Percentiles rank a stretch among this genome's conserved stretches.
Conservation (phyloP, 1,140 invertebrate genomes). For the Riptortus pedestris region DNA sequence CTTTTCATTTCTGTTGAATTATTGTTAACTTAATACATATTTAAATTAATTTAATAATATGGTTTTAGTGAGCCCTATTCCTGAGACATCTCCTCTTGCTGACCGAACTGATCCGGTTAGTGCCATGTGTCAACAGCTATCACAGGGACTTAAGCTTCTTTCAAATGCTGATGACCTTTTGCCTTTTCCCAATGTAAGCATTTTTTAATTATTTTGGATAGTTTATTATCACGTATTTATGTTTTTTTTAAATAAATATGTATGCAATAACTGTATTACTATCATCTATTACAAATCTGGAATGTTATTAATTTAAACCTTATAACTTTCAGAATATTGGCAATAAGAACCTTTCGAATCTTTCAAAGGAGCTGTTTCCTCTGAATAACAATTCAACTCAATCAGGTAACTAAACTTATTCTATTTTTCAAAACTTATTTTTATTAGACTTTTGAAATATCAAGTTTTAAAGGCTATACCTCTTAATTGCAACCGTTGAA, state of each 20-base stretch:
- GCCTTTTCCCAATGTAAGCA: constrained; percentile 8
- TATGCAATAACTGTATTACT: background rate
- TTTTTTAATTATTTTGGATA: background rate
- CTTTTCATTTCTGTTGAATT: too few species aligned
- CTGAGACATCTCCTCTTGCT: constrained; percentile 59
- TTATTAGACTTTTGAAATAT: too few species aligned
- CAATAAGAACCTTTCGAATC: constrained; percentile 1
- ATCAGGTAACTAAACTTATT: background rate
- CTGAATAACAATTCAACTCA: constrained; percentile 9
- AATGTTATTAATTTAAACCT: background rate
- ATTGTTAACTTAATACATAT: too few species aligned
- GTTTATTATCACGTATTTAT: constrained; percentile 34
- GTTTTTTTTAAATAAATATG: constrained; percentile 6
- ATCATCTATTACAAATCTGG: background rate
- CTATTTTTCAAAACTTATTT: background rate
- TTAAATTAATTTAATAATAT: too few species aligned
- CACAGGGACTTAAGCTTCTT: constrained; percentile 67
- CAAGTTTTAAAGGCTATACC: too few species aligned
- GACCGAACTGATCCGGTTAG: constrained; percentile 63
- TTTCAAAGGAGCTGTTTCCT: constrained; percentile 4
- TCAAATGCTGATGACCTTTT: constrained; percentile 48
- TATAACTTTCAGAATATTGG: background rate
- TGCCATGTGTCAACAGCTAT: constrained; percentile 78
- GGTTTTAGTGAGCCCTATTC: constrained; percentile 62
- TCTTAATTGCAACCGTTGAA: too few species aligned